A percentile compares a stretch with the other conserved stretches of the same genome.
Evolutionary conservation across 2,797 vertebrate species (phyloP).

Genomic region (Macrochelys suwanniensis): DNA sequence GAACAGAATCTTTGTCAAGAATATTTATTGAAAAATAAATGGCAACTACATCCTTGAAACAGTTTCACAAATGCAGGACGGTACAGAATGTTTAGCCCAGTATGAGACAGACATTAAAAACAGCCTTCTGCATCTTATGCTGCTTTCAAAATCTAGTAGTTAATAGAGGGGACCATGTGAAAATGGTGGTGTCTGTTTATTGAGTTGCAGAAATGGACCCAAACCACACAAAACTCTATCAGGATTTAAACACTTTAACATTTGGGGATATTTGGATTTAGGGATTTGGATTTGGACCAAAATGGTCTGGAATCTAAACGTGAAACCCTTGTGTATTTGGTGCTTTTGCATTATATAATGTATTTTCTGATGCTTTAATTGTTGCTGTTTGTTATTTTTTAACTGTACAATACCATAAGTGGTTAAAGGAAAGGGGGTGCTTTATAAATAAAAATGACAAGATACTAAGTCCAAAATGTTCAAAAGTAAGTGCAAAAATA

Average conservation of each 20-base stretch:
- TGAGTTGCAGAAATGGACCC: background rate
- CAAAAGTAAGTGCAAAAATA: background rate
- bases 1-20: background rate
- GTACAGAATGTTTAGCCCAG: background rate
- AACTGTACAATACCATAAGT: background rate
- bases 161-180: background rate
- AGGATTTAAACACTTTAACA: background rate
- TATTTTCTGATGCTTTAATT: background rate
- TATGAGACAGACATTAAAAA: background rate
- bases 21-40: background rate
- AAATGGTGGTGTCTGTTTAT: background rate
- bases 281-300: background rate
- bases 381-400: background rate
- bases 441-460: background rate
- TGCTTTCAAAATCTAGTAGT: background rate
- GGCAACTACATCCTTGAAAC: background rate
- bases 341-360: accelerated
- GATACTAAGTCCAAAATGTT: background rate
- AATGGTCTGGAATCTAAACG: background rate
- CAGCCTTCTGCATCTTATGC: background rate
- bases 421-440: background rate
- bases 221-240: background rate
- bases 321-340: background rate
- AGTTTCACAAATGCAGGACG: background rate
- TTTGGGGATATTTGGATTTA: background rate